phyloP scores from a whole-genome alignment of 2,797 vertebrate genomes.

The Brachyalestes nurse region DNA sequence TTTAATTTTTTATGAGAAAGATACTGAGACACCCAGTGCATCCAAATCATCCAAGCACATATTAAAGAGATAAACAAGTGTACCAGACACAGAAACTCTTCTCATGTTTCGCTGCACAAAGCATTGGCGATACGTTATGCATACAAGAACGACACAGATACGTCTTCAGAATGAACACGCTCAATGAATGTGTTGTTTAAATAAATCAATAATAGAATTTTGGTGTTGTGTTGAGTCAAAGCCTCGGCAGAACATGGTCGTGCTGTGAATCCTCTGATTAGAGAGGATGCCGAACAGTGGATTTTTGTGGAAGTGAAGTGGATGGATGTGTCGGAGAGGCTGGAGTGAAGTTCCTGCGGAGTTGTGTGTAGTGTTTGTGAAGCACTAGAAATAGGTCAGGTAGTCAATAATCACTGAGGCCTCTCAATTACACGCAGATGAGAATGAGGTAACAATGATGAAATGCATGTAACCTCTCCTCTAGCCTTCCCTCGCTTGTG shows the following conservation, averaged over 20 bases:
- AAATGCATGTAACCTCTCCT: conserved; percentile 40
- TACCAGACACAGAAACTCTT: neutral
- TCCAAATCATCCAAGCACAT: neutral
- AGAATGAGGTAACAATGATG: conserved; percentile 50
- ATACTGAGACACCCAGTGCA: neutral
- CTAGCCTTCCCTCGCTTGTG: neutral
- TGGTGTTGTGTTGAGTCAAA: neutral
- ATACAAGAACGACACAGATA: neutral
- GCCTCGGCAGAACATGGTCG: neutral
- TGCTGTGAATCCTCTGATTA: neutral
- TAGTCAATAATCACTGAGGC: conserved; percentile 18
- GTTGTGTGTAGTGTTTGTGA: conserved; percentile 21
- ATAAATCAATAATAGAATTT: neutral
- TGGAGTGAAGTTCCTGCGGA: conserved; percentile 1
- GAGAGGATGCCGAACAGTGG: neutral
- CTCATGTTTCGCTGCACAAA: neutral
- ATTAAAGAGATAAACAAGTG: neutral
- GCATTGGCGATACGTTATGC: neutral
- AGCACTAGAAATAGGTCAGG: conserved; percentile 31
- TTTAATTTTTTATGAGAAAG: neutral
- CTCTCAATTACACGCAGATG: conserved; percentile 36
- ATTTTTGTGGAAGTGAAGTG: neutral
- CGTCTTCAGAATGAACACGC: neutral
- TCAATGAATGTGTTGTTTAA: neutral
- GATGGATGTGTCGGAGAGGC: neutral